phyloP scores from a whole-genome alignment of 2,113 vertebrate genomes.

The Engraulis encrasicolus region DNA sequence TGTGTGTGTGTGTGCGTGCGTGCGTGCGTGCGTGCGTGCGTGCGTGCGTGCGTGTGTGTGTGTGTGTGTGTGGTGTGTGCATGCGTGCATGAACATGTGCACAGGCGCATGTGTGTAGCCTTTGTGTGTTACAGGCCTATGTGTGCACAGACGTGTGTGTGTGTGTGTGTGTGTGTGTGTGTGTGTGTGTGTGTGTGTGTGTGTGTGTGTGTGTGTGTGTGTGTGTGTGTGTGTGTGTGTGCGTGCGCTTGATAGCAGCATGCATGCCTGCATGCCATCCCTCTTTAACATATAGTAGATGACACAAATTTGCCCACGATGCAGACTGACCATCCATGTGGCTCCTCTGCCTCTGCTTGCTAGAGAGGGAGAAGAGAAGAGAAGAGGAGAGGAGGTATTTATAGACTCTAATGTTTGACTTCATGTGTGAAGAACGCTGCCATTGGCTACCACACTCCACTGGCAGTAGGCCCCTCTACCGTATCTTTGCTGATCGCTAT shows the following conservation, averaged over 20 bases:
- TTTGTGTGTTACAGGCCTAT: too few relatives aligned
- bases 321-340: background rate
- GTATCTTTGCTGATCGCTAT: slow-evolving; percentile 43
- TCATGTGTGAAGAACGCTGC: slow-evolving; percentile 23
- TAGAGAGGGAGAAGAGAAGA: too few relatives aligned
- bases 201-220: background rate
- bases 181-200: background rate
- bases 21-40: too few relatives aligned
- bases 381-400: background rate
- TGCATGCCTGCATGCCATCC: background rate
- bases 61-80: too few relatives aligned
- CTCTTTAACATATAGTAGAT: background rate
- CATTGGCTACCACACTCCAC: background rate
- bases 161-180: too few relatives aligned
- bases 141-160: too few relatives aligned
- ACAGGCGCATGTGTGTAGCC: too few relatives aligned
- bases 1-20: background rate
- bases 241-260: background rate
- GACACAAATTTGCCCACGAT: background rate
- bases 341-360: background rate
- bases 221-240: background rate
- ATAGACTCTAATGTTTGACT: slow-evolving; percentile 5
- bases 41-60: background rate
- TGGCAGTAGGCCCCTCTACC: slow-evolving; percentile 28
- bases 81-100: background rate